Conservation (phyloP, 2,797 vertebrate genomes). For the Sciurus carolinensis region DNA sequence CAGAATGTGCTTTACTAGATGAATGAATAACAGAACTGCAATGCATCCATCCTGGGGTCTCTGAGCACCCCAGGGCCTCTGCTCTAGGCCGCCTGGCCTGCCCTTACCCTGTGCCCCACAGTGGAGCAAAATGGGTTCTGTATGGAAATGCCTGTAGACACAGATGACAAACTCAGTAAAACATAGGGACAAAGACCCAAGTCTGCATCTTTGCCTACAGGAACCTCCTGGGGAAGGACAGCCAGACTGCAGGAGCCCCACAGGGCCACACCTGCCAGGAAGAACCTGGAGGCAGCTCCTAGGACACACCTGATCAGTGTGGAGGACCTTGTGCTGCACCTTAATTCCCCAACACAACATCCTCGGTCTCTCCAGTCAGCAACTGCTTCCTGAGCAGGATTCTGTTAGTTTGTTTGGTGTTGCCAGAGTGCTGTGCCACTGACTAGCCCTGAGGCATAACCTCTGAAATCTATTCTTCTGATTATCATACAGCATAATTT, state of each 20-base stretch:
- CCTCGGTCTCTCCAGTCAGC: neutral
- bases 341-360: neutral
- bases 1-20: neutral
- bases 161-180: neutral
- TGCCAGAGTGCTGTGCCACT: neutral
- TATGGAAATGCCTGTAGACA: neutral
- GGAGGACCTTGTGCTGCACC: neutral
- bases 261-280: too few species aligned
- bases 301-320: neutral
- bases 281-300: neutral
- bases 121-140: too few species aligned
- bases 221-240: too few species aligned
- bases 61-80: too few species aligned
- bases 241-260: too few species aligned
- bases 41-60: too few species aligned
- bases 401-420: too few species aligned
- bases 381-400: neutral
- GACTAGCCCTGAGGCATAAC: too few species aligned
- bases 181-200: too few species aligned
- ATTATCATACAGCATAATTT: too few species aligned
- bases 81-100: neutral
- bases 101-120: neutral
- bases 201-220: too few species aligned
- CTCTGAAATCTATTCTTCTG: too few species aligned
- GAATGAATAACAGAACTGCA: neutral